Base-by-base conservation (phyloP, 1,140 invertebrate genomes). In the Gerris buenoi region DNA sequence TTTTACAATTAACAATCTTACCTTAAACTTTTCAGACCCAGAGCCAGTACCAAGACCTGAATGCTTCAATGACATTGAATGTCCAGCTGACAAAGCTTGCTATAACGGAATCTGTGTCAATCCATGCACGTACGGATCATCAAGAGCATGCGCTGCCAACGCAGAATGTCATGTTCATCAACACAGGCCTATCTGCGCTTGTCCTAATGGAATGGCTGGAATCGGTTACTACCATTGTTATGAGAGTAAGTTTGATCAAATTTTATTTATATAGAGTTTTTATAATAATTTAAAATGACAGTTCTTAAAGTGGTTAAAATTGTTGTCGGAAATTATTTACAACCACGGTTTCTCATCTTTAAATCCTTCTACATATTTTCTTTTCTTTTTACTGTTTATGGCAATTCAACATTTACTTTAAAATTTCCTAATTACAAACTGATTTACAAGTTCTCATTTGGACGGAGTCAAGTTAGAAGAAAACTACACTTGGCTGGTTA, bases 161-260 rank as follows among this genome's bases (percentile, higher is more conserved):
- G 89, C 91, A 1, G 83, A 86, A 67, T 95, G 93, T 75, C 81
- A 86, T 64, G 87, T 90, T 0, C 86, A 87, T 76, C 79, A 87
- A 33, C 93, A 95, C 73, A 79, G 90, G 73, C 88, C 90, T 3
- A 80, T 90, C 25, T 96, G 93, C 73, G 83, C 86, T 0, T 96
- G 93, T 74, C 81, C 86, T 68, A 87, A 89, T 71, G 89, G 88
- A 10, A 90, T 85, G 72, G 88, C 88, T 72, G 92, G 92, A 75
- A 90, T 93, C 76, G 89, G 91, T 23, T 84, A 91, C 70, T 83
- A 83, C 61, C 83, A 85, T 70, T 93, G 91, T 75, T 83, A 85
- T 71, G 84, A 88, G 77, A 84, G 86, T 88, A 81, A 74, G 80
- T 76, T 60, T 22, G 58, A 33, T 60, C 58, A 3, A 14, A 14